phyloP scores from a whole-genome alignment of 2,888 invertebrate genomes.

The Euzetes globulus region DNA sequence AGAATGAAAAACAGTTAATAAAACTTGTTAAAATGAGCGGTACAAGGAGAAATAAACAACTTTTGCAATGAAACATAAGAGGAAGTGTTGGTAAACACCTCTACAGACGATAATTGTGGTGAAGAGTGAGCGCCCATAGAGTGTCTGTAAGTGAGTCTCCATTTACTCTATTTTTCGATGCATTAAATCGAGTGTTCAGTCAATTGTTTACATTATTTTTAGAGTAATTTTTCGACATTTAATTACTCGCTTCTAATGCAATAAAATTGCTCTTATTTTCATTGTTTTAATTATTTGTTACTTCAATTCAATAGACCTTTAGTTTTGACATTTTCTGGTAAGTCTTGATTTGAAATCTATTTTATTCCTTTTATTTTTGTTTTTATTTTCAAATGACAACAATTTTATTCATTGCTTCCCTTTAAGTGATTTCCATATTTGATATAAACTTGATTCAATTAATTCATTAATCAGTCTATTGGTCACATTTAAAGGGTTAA shows the following conservation, averaged over 20 bases:
- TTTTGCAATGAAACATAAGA: background rate
- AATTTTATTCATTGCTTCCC: background rate
- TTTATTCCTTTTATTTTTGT: background rate
- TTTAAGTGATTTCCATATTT: too few species aligned
- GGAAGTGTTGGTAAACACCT: background rate
- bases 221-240: background rate
- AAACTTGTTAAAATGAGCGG: too few species aligned
- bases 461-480: too few species aligned
- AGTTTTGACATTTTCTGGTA: background rate
- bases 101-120: too few species aligned
- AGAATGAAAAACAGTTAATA: too few species aligned
- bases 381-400: background rate
- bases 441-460: too few species aligned
- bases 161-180: background rate
- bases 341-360: background rate
- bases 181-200: background rate
- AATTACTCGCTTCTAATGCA: background rate
- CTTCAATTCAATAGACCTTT: background rate
- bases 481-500: too few species aligned
- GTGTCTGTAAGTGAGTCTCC: background rate
- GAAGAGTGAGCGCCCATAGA: background rate
- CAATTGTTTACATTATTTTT: background rate
- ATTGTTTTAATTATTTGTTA: background rate
- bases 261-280: background rate
- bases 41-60: background rate